Percentiles rank a stretch among this genome's conserved stretches.
phyloP scores from a whole-genome alignment of 2,888 invertebrate species.

The Homarus gammarus region DNA sequence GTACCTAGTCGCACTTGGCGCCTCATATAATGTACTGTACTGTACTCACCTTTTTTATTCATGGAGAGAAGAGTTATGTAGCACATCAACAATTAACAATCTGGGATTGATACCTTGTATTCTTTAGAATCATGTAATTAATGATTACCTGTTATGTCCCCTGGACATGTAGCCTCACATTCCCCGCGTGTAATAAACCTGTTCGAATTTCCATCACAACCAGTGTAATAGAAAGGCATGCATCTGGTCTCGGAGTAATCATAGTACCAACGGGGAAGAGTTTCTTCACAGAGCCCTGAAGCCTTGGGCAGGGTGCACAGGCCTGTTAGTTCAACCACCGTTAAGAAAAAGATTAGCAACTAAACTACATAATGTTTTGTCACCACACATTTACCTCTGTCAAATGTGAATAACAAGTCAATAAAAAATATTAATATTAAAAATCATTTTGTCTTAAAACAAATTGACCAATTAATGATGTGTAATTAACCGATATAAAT shows the following conservation, averaged over 20 bases:
- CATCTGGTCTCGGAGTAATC: slow-evolving; percentile 90
- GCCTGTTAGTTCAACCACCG: slow-evolving; percentile 76
- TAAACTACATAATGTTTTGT: background rate
- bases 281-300: slow-evolving; percentile 88
- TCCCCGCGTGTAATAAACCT: slow-evolving; percentile 78
- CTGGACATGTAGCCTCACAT: slow-evolving; percentile 78
- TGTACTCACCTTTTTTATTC: too few relatives aligned
- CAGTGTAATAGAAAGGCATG: slow-evolving; percentile 94
- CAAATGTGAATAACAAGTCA: too few relatives aligned
- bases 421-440: too few relatives aligned
- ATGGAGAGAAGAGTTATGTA: too few relatives aligned
- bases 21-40: too few relatives aligned
- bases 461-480: too few relatives aligned
- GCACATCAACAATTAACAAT: too few relatives aligned
- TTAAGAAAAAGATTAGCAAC: background rate
- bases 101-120: too few relatives aligned
- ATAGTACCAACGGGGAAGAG: slow-evolving; percentile 91
- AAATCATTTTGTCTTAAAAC: too few relatives aligned
- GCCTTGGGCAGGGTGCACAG: slow-evolving; percentile 78
- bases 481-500: too few relatives aligned
- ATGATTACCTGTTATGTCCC: slow-evolving; percentile 65
- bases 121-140: background rate
- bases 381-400: background rate
- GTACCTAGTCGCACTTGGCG: too few relatives aligned
- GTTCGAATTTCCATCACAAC: slow-evolving; percentile 90